phyloP scores from a whole-genome alignment of 2,888 invertebrate genomes.

The Epinotia demarniana region DNA sequence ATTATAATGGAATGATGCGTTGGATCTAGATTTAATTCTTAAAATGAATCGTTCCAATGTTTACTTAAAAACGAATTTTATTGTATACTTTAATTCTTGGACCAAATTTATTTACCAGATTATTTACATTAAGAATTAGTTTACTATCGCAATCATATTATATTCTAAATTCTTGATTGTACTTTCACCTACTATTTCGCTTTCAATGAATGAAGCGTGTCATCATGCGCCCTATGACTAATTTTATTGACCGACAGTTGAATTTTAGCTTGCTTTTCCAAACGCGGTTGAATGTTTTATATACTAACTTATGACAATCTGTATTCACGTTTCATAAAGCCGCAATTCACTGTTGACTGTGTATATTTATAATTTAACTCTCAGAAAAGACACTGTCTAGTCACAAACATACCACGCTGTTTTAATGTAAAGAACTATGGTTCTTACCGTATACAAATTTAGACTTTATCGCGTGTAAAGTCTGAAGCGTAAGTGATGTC shows the following conservation, averaged over 20 bases:
- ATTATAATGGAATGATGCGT: conserved; percentile 12
- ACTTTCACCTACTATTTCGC: no score
- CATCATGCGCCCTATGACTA: background rate
- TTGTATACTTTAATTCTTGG: conserved; percentile 18
- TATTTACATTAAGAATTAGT: conserved; percentile 17
- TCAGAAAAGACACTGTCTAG: conserved; percentile 24
- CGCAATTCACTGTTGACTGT: background rate
- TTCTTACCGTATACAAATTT: background rate
- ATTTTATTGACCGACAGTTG: background rate
- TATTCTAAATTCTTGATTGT: background rate
- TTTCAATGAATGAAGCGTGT: background rate
- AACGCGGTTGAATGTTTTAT: background rate
- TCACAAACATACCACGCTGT: conserved; percentile 11
- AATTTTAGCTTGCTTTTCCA: background rate
- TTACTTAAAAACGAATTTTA: conserved; percentile 11
- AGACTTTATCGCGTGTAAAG: background rate
- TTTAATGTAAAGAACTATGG: background rate
- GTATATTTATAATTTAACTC: background rate
- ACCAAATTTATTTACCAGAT: conserved; percentile 13
- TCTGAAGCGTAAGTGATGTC: background rate
- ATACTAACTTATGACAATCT: background rate
- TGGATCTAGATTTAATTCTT: background rate
- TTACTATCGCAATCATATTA: background rate
- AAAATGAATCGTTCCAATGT: background rate
- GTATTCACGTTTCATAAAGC: background rate